Percentiles rank a stretch among this genome's conserved stretches.
These are phyloP conservation scores for Turritopsis rubra DNA, from an alignment of 30 jellyfish, hydroid and myxozoan species.

Conservation along the genomic window DNA sequence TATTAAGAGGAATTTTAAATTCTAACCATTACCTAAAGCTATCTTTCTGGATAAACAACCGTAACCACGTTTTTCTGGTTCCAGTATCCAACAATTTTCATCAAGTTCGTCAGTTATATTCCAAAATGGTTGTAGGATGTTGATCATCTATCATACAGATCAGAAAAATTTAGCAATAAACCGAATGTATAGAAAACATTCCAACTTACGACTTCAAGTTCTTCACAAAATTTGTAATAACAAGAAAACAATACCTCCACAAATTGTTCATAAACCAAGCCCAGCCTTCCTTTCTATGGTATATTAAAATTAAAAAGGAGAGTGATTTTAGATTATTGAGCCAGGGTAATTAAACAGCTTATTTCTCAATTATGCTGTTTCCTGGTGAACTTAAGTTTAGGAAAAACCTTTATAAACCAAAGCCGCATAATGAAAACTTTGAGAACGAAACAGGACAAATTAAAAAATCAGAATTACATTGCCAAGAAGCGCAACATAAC, in stretches of 20 bases:
- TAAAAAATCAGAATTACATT: too few species aligned
- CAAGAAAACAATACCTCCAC: neutral
- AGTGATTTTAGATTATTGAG: neutral
- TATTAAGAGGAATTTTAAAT: neutral
- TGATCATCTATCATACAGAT: neutral
- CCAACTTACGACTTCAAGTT: neutral
- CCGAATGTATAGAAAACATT: neutral
- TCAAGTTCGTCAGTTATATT: neutral
- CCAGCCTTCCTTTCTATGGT: neutral
- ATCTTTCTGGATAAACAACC: neutral
- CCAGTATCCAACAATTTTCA: slow-evolving; percentile 23
- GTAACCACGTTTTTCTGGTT: slow-evolving; percentile 5
- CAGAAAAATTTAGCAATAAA: neutral
- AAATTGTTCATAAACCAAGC: neutral
- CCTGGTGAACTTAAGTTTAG: too few species aligned
- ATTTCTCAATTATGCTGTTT: too few species aligned
- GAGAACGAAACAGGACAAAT: too few species aligned
- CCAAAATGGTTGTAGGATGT: neutral
- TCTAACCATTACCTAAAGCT: slow-evolving; percentile 3
- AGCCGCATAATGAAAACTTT: too few species aligned
- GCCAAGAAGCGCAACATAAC: too few species aligned
- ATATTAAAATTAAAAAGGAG: too few species aligned
- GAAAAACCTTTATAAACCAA: too few species aligned
- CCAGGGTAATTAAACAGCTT: too few species aligned
- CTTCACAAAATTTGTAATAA: slow-evolving; percentile 3